These are phyloP conservation scores for Chloroclysta siterata DNA, from an alignment of 2,888 invertebrate genomes.

Conservation along the genomic window DNA sequence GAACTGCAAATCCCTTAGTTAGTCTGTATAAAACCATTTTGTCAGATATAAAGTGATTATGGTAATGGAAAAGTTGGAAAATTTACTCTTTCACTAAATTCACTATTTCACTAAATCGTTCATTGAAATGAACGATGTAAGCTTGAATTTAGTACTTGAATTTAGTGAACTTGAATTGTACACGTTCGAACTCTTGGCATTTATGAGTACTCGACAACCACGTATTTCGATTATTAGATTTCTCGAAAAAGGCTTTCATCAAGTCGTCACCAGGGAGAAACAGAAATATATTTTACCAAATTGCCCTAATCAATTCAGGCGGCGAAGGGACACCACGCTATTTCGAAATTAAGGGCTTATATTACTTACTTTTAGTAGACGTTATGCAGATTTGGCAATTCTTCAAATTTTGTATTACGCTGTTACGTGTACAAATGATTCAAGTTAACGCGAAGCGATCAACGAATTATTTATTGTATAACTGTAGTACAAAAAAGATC, in stretches of 20 bases:
- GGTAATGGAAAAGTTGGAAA: too few relatives aligned
- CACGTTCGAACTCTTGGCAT: not conserved
- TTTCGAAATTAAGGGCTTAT: slow-evolving; percentile 43
- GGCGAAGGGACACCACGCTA: slow-evolving; percentile 45
- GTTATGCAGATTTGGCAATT: slow-evolving; percentile 12
- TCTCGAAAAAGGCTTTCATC: slow-evolving; percentile 31
- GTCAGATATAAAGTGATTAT: too few relatives aligned
- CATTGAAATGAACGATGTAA: too few relatives aligned
- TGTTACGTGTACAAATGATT: slow-evolving; percentile 5
- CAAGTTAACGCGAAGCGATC: not conserved
- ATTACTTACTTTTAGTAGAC: slow-evolving; percentile 5
- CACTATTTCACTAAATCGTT: too few relatives aligned
- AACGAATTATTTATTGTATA: too few relatives aligned
- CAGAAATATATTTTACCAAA: slow-evolving; percentile 39
- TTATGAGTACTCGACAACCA: slow-evolving; percentile 2
- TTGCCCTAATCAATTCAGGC: slow-evolving; percentile 43
- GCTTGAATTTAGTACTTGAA: too few relatives aligned
- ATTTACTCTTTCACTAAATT: too few relatives aligned
- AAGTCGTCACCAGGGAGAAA: slow-evolving; percentile 33
- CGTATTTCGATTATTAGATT: slow-evolving; percentile 12
- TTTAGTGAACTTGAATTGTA: too few relatives aligned
- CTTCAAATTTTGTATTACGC: slow-evolving; percentile 9
- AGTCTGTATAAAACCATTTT: too few relatives aligned
- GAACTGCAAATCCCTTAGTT: too few relatives aligned
- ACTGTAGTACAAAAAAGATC: too few relatives aligned